These are phyloP conservation scores for Anser cygnoides DNA, from an alignment of 2,113 vertebrate genomes.

Conservation along the genomic window DNA sequence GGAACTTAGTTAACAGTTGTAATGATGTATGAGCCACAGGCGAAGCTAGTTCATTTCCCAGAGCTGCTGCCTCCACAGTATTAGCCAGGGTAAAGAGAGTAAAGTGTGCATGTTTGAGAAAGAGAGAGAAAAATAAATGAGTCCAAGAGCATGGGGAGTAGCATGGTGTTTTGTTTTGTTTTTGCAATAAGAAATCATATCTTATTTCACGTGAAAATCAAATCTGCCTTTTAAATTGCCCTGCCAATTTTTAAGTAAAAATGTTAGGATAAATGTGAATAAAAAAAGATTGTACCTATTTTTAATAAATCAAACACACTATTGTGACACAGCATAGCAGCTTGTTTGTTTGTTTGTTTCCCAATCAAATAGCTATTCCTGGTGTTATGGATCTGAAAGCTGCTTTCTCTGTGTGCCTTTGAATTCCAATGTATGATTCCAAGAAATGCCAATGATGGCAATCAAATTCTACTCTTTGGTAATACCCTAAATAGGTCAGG, in stretches of 20 bases:
- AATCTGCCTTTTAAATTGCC: constrained; percentile 1
- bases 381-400: background rate
- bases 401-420: constrained; percentile 24
- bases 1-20: constrained; percentile 64
- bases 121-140: constrained; percentile 29
- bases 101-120: constrained; percentile 39
- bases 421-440: background rate
- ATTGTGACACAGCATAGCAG: background rate
- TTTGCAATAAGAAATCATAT: background rate
- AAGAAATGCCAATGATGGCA: constrained; percentile 17
- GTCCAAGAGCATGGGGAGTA: background rate
- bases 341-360: accelerated
- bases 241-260: background rate
- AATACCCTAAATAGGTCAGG: constrained; percentile 55
- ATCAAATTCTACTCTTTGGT: constrained; percentile 15
- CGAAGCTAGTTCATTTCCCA: constrained; percentile 53
- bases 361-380: background rate
- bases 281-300: background rate
- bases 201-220: constrained; percentile 4
- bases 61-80: constrained; percentile 53
- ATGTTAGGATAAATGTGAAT: background rate
- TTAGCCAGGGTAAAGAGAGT: constrained; percentile 41
- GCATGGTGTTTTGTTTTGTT: background rate
- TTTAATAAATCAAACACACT: background rate
- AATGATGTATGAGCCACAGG: constrained; percentile 55